A percentile compares a stretch with the other conserved stretches of the same genome.
Evolutionary conservation across 2,113 vertebrate genomes (phyloP).

Genomic region (Indicator maculatus): DNA sequence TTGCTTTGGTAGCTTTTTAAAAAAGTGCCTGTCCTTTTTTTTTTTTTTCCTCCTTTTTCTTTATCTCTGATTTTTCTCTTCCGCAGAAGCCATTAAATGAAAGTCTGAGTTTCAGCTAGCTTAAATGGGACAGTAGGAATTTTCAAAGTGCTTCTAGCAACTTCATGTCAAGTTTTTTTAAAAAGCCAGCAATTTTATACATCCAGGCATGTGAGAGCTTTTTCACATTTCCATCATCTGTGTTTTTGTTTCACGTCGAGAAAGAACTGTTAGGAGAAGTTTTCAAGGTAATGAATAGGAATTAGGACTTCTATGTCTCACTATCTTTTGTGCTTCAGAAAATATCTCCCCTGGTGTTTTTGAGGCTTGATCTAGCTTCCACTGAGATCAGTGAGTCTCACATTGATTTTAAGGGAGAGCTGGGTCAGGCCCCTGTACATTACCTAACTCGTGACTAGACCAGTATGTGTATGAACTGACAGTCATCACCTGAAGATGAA

Average conservation of each 20-base stretch:
- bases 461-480: not conserved
- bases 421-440: not conserved
- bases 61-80: not conserved
- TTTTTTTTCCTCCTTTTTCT: not conserved
- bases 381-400: not conserved
- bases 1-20: not conserved
- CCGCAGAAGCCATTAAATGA: not conserved
- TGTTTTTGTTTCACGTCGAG: not conserved
- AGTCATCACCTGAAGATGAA: slow-evolving; percentile 21
- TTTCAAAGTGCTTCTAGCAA: not conserved
- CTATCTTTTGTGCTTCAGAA: not conserved
- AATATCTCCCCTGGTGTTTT: not conserved
- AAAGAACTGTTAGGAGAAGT: not conserved
- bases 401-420: slow-evolving; percentile 3
- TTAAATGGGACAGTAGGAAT: not conserved
- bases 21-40: not conserved
- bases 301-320: not conserved
- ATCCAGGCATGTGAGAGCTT: not conserved
- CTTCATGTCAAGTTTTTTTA: not conserved
- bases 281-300: slow-evolving; percentile 12
- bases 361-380: slow-evolving; percentile 12
- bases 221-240: not conserved
- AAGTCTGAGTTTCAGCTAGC: not conserved
- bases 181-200: not conserved
- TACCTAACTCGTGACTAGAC: not conserved